Evolutionary conservation across 2,797 vertebrate genomes (phyloP).

Genomic region (Acridotheres tristis): DNA sequence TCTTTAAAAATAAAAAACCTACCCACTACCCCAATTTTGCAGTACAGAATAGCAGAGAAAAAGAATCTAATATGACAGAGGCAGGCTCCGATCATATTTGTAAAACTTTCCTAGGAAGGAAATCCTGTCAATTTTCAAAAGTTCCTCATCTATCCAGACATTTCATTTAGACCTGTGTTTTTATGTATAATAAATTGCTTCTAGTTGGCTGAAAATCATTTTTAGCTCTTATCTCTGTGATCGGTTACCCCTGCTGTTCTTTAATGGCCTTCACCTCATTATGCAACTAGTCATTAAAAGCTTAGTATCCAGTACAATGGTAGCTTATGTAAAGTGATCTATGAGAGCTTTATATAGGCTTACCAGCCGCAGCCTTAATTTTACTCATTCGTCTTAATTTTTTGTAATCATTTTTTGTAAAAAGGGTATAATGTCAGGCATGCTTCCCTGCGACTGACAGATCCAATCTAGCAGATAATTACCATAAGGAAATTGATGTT

Average conservation of each 20-base stretch:
- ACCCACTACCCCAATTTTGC: neutral
- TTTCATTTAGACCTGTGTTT: slow-evolving; percentile 70
- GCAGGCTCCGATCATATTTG: neutral
- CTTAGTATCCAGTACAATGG: slow-evolving; percentile 87
- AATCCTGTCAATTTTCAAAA: slow-evolving; percentile 65
- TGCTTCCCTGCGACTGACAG: slow-evolving; percentile 98
- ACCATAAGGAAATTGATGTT: slow-evolving; percentile 99
- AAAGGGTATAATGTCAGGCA: slow-evolving; percentile 99
- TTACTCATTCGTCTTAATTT: slow-evolving; percentile 97
- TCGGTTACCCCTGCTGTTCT: slow-evolving; percentile 74
- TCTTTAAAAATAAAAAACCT: neutral
- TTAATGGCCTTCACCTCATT: slow-evolving; percentile 90
- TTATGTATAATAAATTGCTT: slow-evolving; percentile 82
- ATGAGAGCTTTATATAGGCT: slow-evolving; percentile 88
- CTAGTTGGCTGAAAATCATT: slow-evolving; percentile 78
- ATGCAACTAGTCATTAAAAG: slow-evolving; percentile 89
- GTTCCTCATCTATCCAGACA: slow-evolving; percentile 67
- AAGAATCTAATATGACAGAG: neutral
- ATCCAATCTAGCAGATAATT: slow-evolving; percentile 99
- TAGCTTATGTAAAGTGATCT: slow-evolving; percentile 89
- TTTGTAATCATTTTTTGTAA: slow-evolving; percentile 96
- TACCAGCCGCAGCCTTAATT: slow-evolving; percentile 94
- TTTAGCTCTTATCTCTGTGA: slow-evolving; percentile 77
- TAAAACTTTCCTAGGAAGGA: slow-evolving; percentile 57
- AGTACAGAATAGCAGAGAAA: neutral